phyloP scores from a whole-genome alignment of 2,888 invertebrate species.

The Camponotus fellah region DNA sequence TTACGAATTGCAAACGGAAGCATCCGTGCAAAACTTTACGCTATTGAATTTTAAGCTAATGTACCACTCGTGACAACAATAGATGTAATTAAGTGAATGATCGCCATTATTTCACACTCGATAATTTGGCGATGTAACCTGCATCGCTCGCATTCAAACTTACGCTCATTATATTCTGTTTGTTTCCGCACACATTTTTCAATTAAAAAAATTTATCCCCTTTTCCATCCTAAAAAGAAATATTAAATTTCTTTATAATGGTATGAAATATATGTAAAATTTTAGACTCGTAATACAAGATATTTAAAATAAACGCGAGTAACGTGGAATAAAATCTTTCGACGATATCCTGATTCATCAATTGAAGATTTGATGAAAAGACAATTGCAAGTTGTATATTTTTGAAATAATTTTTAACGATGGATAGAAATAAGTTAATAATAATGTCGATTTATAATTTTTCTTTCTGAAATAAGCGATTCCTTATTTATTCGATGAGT shows the following conservation, averaged over 20 bases:
- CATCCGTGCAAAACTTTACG: neutral
- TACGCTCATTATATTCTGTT: neutral
- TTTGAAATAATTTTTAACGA: neutral
- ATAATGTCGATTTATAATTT: neutral
- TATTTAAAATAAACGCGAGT: neutral
- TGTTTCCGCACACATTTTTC: neutral
- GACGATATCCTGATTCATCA: neutral
- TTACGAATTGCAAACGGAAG: neutral
- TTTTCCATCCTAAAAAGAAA: neutral
- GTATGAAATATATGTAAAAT: too few relatives aligned
- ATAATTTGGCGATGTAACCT: neutral
- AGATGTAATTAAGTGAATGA: slow-evolving; percentile 2
- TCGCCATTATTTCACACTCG: neutral
- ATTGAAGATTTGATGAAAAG: neutral
- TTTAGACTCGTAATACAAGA: too few relatives aligned
- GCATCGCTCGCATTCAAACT: slow-evolving; percentile 11
- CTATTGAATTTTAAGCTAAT: slow-evolving; percentile 8
- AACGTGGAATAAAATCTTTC: neutral
- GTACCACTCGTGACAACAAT: slow-evolving; percentile 21
- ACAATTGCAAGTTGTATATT: neutral
- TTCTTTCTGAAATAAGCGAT: neutral
- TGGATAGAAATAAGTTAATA: neutral
- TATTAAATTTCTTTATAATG: neutral
- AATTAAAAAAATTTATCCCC: neutral
- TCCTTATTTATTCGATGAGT: neutral